These are phyloP conservation scores for Resseliella maxima DNA, from an alignment of 2,888 invertebrate genomes.

Conservation along the genomic window DNA sequence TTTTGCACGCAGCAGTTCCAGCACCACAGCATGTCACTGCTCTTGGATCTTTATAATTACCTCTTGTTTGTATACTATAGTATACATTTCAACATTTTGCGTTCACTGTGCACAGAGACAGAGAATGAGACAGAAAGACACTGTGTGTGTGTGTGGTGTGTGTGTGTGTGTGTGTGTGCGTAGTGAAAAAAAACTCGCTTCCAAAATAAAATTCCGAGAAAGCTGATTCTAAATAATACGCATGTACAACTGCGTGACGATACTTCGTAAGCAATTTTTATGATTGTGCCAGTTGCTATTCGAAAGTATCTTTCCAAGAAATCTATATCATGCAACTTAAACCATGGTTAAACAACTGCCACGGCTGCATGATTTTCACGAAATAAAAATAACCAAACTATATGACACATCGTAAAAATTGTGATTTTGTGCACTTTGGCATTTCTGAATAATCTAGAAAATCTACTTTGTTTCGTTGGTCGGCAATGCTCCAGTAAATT, in stretches of 20 bases:
- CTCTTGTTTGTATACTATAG: not conserved
- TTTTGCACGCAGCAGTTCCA: not conserved
- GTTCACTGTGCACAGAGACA: not conserved
- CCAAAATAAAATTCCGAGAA: conserved; percentile 23
- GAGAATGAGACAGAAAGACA: not conserved
- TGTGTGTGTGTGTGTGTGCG: no score
- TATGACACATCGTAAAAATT: conserved; percentile 8
- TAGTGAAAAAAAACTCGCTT: not conserved
- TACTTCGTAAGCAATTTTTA: conserved; percentile 38
- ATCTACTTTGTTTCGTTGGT: not conserved
- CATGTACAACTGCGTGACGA: conserved; percentile 21
- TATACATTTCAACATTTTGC: not conserved
- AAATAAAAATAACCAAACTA: not conserved
- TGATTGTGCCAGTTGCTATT: conserved; percentile 1
- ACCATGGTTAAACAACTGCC: not conserved
- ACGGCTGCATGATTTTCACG: no score
- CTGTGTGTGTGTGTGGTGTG: no score
- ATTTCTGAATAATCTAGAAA: not conserved
- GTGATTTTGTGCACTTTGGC: conserved; percentile 50
- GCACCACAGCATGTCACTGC: not conserved
- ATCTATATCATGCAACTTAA: not conserved
- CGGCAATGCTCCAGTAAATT: not conserved
- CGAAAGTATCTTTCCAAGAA: not conserved
- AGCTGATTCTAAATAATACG: conserved; percentile 4
- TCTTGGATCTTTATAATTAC: conserved; percentile 33